phyloP scores from a whole-genome alignment of 2,888 invertebrate species.

The Rhaphigaster nebulosa region DNA sequence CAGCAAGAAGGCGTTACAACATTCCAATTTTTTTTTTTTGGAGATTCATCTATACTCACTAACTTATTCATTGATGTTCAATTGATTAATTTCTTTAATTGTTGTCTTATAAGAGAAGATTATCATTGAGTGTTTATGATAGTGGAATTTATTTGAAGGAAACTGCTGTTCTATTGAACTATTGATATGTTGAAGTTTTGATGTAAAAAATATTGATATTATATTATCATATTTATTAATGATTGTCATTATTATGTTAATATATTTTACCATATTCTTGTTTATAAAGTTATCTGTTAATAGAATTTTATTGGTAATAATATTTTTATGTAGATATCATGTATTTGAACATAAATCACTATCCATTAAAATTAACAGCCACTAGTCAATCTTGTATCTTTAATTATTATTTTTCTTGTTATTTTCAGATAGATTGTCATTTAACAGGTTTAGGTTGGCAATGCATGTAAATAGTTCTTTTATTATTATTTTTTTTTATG shows the following conservation, averaged over 20 bases:
- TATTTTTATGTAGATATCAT: slow-evolving; percentile 51
- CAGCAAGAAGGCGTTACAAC: slow-evolving; percentile 28
- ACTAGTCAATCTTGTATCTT: slow-evolving; percentile 55
- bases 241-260: slow-evolving; percentile 47
- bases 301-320: slow-evolving; percentile 38
- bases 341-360: slow-evolving; percentile 32
- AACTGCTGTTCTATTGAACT: slow-evolving; percentile 18
- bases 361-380: slow-evolving; percentile 48
- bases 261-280: slow-evolving; percentile 50
- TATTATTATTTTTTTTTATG: background rate
- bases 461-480: slow-evolving; percentile 38
- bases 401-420: slow-evolving; percentile 24
- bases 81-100: background rate
- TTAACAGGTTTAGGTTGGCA: slow-evolving; percentile 29
- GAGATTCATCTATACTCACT: background rate
- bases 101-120: background rate
- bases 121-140: slow-evolving; percentile 2
- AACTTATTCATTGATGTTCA: slow-evolving; percentile 26
- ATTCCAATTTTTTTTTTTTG: slow-evolving; percentile 26
- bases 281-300: slow-evolving; percentile 50
- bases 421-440: slow-evolving; percentile 1
- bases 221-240: slow-evolving; percentile 52
- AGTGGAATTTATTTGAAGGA: slow-evolving; percentile 14
- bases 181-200: slow-evolving; percentile 28
- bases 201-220: slow-evolving; percentile 46